These are phyloP conservation scores for Eurytemora carolleeae DNA, from an alignment of 1,140 invertebrate species.

Conservation along the genomic window DNA sequence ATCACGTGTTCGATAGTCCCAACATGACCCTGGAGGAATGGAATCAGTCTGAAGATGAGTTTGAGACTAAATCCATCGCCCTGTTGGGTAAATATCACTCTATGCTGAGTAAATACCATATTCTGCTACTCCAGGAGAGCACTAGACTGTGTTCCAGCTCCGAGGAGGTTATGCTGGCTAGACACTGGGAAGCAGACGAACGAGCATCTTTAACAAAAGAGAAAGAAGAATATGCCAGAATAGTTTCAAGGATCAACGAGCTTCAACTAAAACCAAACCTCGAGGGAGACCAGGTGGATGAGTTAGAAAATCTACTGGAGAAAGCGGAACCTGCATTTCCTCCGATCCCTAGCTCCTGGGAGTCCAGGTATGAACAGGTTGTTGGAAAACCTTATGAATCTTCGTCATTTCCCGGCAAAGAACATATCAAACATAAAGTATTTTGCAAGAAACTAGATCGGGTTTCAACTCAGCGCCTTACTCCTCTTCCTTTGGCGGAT, in stretches of 20 bases:
- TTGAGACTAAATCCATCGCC: conserved; percentile 47
- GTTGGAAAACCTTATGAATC: background rate
- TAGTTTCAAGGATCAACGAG: background rate
- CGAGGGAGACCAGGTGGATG: background rate
- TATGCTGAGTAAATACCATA: conserved; percentile 56
- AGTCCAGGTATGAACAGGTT: background rate
- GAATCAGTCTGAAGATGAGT: conserved; percentile 50
- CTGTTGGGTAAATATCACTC: conserved; percentile 48
- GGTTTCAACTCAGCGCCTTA: background rate
- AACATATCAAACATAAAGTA: background rate
- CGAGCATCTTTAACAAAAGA: background rate
- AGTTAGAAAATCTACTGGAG: background rate
- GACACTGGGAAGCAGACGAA: conserved; percentile 14
- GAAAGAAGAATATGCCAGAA: conserved; percentile 8
- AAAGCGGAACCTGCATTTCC: background rate
- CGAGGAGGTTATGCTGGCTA: conserved; percentile 13
- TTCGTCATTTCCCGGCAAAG: background rate
- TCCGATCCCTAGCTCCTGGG: background rate
- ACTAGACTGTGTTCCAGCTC: conserved; percentile 21
- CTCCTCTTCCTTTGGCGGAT: background rate
- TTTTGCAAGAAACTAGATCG: background rate
- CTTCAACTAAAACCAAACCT: background rate
- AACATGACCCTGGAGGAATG: conserved; percentile 42
- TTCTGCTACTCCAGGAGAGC: conserved; percentile 56
- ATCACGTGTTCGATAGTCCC: conserved; percentile 55